phyloP scores from a whole-genome alignment of 2,113 vertebrate genomes.

The Lipophrys pholis region DNA sequence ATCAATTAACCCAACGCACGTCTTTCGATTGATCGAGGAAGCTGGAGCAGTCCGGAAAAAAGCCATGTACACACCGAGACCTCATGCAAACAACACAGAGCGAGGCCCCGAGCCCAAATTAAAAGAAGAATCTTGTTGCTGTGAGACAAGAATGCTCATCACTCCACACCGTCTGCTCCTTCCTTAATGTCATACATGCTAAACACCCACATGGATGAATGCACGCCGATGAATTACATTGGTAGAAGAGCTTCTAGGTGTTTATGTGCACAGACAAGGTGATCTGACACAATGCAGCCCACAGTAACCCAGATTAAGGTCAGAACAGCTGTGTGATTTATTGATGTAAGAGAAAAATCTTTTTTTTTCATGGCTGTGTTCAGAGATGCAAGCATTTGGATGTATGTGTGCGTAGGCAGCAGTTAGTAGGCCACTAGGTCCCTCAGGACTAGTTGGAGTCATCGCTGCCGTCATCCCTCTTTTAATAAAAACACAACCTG shows the following conservation, averaged over 20 bases:
- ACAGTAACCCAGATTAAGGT: constrained; percentile 54
- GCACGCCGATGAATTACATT: neutral
- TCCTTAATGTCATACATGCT: neutral
- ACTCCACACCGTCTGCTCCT: too few relatives aligned
- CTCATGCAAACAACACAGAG: too few relatives aligned
- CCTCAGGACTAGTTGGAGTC: constrained; percentile 56
- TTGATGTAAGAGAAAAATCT: neutral
- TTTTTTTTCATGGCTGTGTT: constrained; percentile 10
- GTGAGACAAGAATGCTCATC: too few relatives aligned
- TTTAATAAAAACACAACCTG: constrained; percentile 58
- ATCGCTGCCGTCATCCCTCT: constrained; percentile 31
- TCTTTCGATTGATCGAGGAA: too few relatives aligned
- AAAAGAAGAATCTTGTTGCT: too few relatives aligned
- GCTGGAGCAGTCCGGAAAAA: too few relatives aligned
- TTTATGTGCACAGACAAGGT: neutral
- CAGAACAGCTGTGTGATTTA: constrained; percentile 35
- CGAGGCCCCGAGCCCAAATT: too few relatives aligned
- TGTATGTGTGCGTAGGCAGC: constrained; percentile 38
- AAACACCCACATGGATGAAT: neutral
- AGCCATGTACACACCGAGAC: too few relatives aligned
- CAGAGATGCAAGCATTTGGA: constrained; percentile 14
- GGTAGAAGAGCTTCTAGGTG: neutral
- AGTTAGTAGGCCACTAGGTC: constrained; percentile 63
- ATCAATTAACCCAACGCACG: too few relatives aligned
- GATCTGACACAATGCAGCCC: constrained; percentile 14